Evolutionary conservation across 2,888 invertebrate species (phyloP).

Genomic region (Orthosia gracilis): DNA sequence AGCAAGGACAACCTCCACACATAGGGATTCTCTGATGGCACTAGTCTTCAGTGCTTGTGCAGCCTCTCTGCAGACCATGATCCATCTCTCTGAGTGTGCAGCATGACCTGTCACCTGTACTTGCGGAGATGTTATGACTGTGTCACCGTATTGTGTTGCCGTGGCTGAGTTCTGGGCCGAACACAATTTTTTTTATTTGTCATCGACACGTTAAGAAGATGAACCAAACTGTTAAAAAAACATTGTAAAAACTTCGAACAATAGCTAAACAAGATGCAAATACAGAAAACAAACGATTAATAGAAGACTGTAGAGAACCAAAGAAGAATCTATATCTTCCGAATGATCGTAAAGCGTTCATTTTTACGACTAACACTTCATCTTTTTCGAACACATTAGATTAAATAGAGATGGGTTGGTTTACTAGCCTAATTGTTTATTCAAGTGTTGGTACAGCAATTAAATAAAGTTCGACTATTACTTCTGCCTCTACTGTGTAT

Average conservation of each 20-base stretch:
- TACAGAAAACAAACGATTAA: conserved; percentile 12
- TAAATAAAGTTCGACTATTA: conserved; percentile 67
- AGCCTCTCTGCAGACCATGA: too few species aligned
- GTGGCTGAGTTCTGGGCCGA: too few species aligned
- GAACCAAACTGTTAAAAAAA: too few species aligned
- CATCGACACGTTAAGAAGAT: too few species aligned
- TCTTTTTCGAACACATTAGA: conserved; percentile 52
- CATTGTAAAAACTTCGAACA: background rate
- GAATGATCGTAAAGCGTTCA: conserved; percentile 53
- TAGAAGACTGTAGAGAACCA: conserved; percentile 11
- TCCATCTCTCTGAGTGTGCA: too few species aligned
- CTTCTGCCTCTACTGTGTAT: conserved; percentile 53
- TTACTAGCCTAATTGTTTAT: conserved; percentile 57
- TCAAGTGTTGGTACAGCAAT: conserved; percentile 65
- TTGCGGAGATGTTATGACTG: too few species aligned
- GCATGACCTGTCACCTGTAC: too few species aligned
- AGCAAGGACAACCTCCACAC: too few species aligned
- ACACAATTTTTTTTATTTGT: too few species aligned
- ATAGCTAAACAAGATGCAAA: conserved; percentile 16
- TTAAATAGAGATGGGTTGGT: conserved; percentile 44
- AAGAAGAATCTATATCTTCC: conserved; percentile 30
- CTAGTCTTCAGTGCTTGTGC: too few species aligned
- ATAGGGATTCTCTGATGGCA: too few species aligned
- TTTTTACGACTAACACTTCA: conserved; percentile 52
- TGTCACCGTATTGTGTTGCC: too few species aligned